Evolutionary conservation across 2,888 invertebrate genomes (phyloP), one percentile per base, ranked within the genome.

Genomic region (Pharmacophagus antenor): DNA sequence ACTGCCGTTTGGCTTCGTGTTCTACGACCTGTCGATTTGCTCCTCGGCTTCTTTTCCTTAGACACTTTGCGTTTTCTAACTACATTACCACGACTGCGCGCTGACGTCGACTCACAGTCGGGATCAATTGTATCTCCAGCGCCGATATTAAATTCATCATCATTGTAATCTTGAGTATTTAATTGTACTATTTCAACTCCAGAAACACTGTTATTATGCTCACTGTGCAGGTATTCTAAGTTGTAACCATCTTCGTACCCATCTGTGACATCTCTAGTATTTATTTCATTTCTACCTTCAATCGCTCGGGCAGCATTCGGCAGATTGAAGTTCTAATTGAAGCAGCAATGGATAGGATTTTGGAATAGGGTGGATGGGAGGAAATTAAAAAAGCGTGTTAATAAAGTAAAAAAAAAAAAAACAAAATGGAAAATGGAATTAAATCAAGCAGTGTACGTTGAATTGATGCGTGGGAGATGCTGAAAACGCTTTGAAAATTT

Each of bases 301-400:
- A 63, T 67, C 41, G 75, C 78, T 69, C 76, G 82, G 63, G 84
- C 87, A 57, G 83, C 79, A 69, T 68, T 81, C 80, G 90, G 89
- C 76, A 89, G 72, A 81, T 89, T 89, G 78, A 90, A 84, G 77
- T 90, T 90, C 90, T 90, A 82, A 80, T 76, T 80, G 79, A 81
- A 81, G 80, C 84, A 79, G 78, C 80, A 73, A 77, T 64, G 80
- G 82, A 80, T 75, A 73, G 84, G 83, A 77, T 70, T 72, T 80
- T 77, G 82, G 84, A 77, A 76, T 79, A 22, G 79, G 85, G 79
- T 73, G 72, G 84, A 79, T 69, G 73, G 80, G 85, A 80, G 81
- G 74, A 88, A 88, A 86, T 88, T 85, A 91, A 91, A 90, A 90
- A 91, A 92, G 90, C 89, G 85, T 88, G 91, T 92, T 92, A 92